A percentile compares a stretch with the other conserved stretches of the same genome.
Evolutionary conservation across 2,797 vertebrate genomes (phyloP).

Genomic region (Periophthalmus magnuspinnatus): DNA sequence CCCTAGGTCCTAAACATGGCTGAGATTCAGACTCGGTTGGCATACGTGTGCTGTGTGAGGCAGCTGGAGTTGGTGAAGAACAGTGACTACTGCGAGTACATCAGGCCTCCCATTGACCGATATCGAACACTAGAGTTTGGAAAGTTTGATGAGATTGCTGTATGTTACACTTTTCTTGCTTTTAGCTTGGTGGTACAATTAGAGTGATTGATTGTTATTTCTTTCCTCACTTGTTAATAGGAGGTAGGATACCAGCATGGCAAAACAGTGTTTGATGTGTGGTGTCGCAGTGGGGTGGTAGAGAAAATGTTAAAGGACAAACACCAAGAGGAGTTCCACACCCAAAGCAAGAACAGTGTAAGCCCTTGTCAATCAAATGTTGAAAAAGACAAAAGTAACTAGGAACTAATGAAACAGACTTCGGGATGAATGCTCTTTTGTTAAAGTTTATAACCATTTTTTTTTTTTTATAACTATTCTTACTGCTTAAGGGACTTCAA

Average conservation of each 20-base stretch:
- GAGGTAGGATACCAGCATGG: conserved; percentile 94
- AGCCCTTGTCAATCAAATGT: conserved; percentile 11
- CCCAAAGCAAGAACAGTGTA: conserved; percentile 76
- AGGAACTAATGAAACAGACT: neutral
- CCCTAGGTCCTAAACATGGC: conserved; percentile 93
- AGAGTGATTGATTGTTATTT: neutral
- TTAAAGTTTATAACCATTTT: neutral
- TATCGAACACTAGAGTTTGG: conserved; percentile 93
- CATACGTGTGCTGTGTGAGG: conserved; percentile 94
- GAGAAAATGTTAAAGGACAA: conserved; percentile 93
- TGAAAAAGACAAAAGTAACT: neutral
- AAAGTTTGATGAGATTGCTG: conserved; percentile 94
- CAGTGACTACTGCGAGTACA: conserved; percentile 94
- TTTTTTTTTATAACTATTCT: no score
- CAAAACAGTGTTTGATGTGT: conserved; percentile 90
- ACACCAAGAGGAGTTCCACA: conserved; percentile 84
- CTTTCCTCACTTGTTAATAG: conserved; percentile 60
- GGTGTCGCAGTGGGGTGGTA: conserved; percentile 88
- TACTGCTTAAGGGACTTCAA: neutral
- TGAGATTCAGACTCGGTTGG: conserved; percentile 93
- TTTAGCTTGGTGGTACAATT: neutral
- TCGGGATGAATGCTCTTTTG: neutral
- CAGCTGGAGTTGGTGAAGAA: conserved; percentile 93
- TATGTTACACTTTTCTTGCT: conserved; percentile 71
- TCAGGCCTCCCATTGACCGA: conserved; percentile 90